Evolutionary conservation across 2,797 vertebrate species (phyloP).

Genomic region (Nasua narica): DNA sequence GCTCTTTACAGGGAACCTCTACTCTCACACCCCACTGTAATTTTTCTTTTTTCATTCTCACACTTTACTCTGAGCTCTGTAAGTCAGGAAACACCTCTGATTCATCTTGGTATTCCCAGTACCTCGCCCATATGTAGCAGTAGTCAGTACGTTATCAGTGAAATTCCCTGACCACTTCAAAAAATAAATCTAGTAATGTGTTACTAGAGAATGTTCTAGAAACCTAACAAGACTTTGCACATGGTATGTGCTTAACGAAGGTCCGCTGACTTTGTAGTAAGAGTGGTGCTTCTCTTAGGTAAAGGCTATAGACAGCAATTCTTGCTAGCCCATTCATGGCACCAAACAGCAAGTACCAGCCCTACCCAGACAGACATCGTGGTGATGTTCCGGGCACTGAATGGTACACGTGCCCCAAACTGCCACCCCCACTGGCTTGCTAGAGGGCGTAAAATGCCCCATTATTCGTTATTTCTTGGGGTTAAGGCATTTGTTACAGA

Average conservation of each 20-base stretch:
- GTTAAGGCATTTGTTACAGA: slow-evolving; percentile 25
- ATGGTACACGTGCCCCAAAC: not conserved
- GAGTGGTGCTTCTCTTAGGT: slow-evolving; percentile 30
- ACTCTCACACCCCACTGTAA: not conserved
- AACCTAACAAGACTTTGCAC: slow-evolving; percentile 30
- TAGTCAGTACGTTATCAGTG: slow-evolving; percentile 29
- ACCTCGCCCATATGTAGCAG: not conserved
- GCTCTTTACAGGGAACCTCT: slow-evolving; percentile 21
- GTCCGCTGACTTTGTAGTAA: slow-evolving; percentile 23
- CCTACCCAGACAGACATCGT: not conserved
- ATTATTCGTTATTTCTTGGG: slow-evolving; percentile 23
- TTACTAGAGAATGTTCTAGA: slow-evolving; percentile 14
- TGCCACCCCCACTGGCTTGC: not conserved
- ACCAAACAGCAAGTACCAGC: not conserved
- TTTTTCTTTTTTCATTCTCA: slow-evolving; percentile 39
- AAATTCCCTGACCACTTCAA: slow-evolving; percentile 13
- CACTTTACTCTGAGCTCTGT: slow-evolving; percentile 3
- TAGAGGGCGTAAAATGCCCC: not conserved
- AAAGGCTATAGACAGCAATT: slow-evolving; percentile 24
- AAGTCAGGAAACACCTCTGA: slow-evolving; percentile 23
- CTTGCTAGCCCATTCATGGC: not conserved
- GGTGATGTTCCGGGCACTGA: slow-evolving; percentile 30
- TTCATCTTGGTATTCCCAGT: slow-evolving; percentile 8
- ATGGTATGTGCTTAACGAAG: slow-evolving; percentile 44
- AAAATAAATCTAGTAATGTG: slow-evolving; percentile 41